Base-by-base conservation (phyloP, 2,797 vertebrate species). In the Poeciliopsis infans region DNA sequence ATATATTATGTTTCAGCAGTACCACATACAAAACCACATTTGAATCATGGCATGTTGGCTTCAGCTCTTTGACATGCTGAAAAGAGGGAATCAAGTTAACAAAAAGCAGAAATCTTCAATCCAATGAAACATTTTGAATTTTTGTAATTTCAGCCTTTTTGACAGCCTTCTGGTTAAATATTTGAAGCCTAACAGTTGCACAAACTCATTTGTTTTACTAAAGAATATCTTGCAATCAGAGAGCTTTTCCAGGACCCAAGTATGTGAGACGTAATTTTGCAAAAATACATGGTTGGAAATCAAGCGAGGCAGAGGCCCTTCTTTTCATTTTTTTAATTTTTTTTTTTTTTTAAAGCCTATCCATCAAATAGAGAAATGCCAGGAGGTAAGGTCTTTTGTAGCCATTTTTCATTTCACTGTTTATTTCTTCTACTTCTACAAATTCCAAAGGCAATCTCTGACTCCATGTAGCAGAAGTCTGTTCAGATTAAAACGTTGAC, bases 381-480 rank as follows among this genome's bases (percentile, higher is more conserved):
- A 93, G 92, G 68, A 93, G 92, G 93, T 93, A 93, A 93, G 78
- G 28, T 76, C 92, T 87, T 87, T 82, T 79, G 66, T 87, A 86
- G 88, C 89, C 83, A 91, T 91, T 91, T 93, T 82, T 92, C 89
- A 90, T 91, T 89, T 93, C 59, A 77, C 55, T 91, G 91, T 94
- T 94, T 94, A 94, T 94, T 95, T 94, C 81, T 85, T 91, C 91
- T 87, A 79, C 87, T 92, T 92, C 82, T 89, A 85, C 79, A 73
- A 64, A 88, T 89, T 94, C 90, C 88, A 91, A 93, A 86, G 72
- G 73, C 69, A 69, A 85, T 86, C 73, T 86, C 74, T 11, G 36
- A 83, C 79, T 84, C 79, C 51, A 12, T 86, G 82, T 75, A 89
- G 51, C 72, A 83, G 33, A 15, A 59, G 72, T 80, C 79, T 55